Evolutionary conservation across 2,888 invertebrate genomes (phyloP).

Genomic region (Cryptus viduatorius): DNA sequence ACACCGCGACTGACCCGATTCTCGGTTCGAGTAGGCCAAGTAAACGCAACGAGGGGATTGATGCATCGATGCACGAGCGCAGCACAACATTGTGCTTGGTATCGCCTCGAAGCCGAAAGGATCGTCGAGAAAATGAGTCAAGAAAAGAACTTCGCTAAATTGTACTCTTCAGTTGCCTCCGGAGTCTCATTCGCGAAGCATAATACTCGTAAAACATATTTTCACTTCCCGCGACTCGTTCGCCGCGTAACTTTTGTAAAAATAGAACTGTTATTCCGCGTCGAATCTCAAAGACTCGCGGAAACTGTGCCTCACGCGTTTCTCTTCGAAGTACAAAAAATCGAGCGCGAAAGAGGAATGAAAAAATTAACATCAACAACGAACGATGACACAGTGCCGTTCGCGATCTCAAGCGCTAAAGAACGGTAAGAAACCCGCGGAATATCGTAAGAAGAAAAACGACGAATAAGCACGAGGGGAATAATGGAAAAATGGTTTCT

Average conservation of each 20-base stretch:
- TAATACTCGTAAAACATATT: too few species aligned
- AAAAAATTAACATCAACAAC: not conserved
- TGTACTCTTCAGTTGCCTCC: conserved; percentile 3
- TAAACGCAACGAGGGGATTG: conserved; percentile 59
- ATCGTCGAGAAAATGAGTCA: not conserved
- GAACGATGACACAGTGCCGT: conserved; percentile 38
- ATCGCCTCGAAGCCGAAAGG: not conserved
- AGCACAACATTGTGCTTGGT: not conserved
- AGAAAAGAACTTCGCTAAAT: not conserved
- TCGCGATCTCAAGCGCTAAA: conserved; percentile 48
- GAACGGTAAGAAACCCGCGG: conserved; percentile 27
- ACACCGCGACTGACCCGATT: conserved; percentile 81
- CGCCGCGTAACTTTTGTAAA: not conserved
- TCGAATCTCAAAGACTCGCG: conserved; percentile 15
- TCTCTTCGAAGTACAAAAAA: conserved; percentile 67
- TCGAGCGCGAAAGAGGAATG: conserved; percentile 24
- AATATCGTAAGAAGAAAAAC: conserved; percentile 34
- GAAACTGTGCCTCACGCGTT: conserved; percentile 41
- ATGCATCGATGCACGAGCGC: conserved; percentile 45
- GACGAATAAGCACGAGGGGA: conserved; percentile 58
- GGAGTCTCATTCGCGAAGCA: not conserved
- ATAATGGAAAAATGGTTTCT: conserved; percentile 40
- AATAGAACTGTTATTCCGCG: conserved; percentile 23
- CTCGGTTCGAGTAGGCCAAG: conserved; percentile 80
- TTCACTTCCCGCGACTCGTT: too few species aligned